Percentiles rank a stretch among this genome's conserved stretches.
These are phyloP conservation scores for Unio pictorum DNA, from an alignment of 2,888 invertebrate species.

Conservation along the genomic window DNA sequence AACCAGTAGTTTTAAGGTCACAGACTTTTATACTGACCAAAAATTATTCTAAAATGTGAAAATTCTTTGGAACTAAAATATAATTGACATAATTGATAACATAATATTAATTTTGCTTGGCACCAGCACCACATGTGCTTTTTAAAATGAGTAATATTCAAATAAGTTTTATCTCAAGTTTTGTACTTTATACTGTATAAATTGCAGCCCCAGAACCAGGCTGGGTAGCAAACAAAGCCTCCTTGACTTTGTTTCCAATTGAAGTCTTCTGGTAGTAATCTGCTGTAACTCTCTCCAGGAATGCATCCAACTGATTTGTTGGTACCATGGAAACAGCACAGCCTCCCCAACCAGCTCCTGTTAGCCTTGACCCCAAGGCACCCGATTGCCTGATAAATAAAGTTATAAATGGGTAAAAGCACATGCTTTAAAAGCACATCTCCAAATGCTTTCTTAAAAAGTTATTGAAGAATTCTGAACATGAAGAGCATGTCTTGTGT, in stretches of 20 bases:
- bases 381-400: slow-evolving; percentile 71
- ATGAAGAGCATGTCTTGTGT: too few relatives aligned
- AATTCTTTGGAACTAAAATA: too few relatives aligned
- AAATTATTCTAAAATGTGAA: too few relatives aligned
- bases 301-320: slow-evolving; percentile 76
- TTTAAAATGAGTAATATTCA: too few relatives aligned
- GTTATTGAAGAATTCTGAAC: too few relatives aligned
- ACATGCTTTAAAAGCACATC: background rate
- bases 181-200: slow-evolving; percentile 23
- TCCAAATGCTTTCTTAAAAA: background rate
- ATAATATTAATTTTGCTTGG: too few relatives aligned
- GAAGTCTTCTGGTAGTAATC: slow-evolving; percentile 77
- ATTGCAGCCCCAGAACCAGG: slow-evolving; percentile 72
- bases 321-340: slow-evolving; percentile 90
- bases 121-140: too few relatives aligned
- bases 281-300: slow-evolving; percentile 80
- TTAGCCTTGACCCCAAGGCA: slow-evolving; percentile 89
- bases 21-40: too few relatives aligned
- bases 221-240: slow-evolving; percentile 82
- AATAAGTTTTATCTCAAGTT: background rate
- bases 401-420: background rate
- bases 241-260: slow-evolving; percentile 75
- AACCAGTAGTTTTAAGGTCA: too few relatives aligned
- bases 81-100: too few relatives aligned
- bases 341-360: slow-evolving; percentile 99